Conservation (phyloP, 2,113 vertebrate genomes). For the Charina bottae region DNA sequence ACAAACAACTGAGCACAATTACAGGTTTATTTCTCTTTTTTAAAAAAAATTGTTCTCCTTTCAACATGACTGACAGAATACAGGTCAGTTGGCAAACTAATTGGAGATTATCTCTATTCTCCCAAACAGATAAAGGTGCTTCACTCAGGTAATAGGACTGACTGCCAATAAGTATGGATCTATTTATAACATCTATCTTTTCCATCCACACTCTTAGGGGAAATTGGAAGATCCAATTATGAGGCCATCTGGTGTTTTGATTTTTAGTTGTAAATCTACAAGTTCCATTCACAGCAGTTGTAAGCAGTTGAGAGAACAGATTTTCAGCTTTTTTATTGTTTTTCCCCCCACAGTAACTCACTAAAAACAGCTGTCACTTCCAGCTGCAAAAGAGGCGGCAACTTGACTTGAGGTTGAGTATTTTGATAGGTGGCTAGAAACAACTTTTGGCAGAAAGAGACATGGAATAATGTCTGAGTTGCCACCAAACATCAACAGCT, state of each 20-base stretch:
- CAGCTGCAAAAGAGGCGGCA: conserved; percentile 33
- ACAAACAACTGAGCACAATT: background rate
- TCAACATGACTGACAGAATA: conserved; percentile 3
- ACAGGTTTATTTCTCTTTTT: background rate
- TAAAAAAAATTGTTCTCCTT: background rate
- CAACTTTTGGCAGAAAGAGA: background rate
- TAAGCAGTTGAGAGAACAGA: conserved; percentile 45
- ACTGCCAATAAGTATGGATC: conserved; percentile 25
- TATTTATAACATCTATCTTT: conserved; percentile 47
- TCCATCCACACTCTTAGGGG: conserved; percentile 37
- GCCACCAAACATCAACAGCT: background rate
- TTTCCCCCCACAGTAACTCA: conserved; percentile 23
- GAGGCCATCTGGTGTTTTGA: conserved; percentile 63
- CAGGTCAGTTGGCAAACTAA: background rate
- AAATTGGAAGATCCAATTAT: conserved; percentile 62
- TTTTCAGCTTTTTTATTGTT: conserved; percentile 46
- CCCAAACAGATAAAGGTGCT: background rate
- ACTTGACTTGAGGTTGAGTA: background rate
- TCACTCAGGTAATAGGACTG: conserved; percentile 4
- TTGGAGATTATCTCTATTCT: background rate
- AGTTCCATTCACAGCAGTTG: conserved; percentile 46
- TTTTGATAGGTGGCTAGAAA: conserved; percentile 15
- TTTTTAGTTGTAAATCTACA: conserved; percentile 63
- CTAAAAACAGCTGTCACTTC: conserved; percentile 40
- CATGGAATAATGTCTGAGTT: background rate